A percentile compares a stretch with the other conserved stretches of the same genome.
These are phyloP conservation scores for Phaethon lepturus DNA, from an alignment of 2,113 vertebrate species.

Conservation along the genomic window DNA sequence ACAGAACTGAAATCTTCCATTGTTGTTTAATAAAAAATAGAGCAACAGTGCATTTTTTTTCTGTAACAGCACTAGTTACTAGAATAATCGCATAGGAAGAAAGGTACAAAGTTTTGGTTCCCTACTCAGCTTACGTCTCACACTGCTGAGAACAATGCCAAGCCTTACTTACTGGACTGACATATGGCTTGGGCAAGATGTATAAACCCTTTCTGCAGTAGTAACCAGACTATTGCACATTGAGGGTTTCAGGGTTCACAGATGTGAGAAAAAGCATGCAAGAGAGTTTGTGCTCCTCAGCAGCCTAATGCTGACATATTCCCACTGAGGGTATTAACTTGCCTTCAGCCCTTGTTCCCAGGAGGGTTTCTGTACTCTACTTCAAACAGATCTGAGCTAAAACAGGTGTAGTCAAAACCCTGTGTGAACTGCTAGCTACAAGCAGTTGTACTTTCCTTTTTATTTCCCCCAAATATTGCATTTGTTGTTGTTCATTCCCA, in stretches of 20 bases:
- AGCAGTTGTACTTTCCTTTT: neutral
- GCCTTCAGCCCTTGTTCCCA: neutral
- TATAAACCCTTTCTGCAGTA: neutral
- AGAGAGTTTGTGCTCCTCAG: neutral
- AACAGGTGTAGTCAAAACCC: neutral
- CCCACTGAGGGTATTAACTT: neutral
- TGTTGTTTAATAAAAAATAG: neutral
- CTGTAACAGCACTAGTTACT: neutral
- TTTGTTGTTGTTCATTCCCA: neutral
- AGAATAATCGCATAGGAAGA: neutral
- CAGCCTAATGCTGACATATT: neutral
- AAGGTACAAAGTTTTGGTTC: neutral
- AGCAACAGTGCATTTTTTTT: fast-evolving
- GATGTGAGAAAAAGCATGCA: neutral
- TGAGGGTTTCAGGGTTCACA: neutral
- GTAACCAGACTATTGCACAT: neutral
- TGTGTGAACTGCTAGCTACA: neutral
- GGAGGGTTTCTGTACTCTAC: neutral
- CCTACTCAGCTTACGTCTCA: neutral
- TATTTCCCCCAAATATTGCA: neutral
- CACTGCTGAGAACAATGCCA: neutral
- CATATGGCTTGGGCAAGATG: neutral
- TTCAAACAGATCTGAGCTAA: neutral
- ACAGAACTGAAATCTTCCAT: neutral
- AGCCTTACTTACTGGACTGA: neutral